Evolutionary conservation across 2,797 vertebrate genomes (phyloP).

Genomic region (Mormyrus proboscirostris): DNA sequence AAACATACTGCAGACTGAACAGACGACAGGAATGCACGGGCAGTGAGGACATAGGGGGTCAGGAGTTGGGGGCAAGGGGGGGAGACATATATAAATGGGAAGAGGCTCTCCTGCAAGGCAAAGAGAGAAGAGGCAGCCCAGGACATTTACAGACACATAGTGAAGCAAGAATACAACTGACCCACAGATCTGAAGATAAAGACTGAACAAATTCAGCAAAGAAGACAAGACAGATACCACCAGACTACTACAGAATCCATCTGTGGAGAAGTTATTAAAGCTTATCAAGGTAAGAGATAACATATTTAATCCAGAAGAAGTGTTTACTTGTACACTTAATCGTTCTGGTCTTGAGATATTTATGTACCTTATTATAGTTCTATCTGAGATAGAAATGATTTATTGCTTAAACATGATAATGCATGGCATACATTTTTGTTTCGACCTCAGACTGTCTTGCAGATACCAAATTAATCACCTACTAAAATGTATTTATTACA

Average conservation of each 20-base stretch:
- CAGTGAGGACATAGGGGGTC: slow-evolving; percentile 33
- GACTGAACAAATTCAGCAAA: not conserved
- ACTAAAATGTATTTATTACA: not conserved
- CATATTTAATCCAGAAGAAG: not conserved
- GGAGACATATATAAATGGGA: slow-evolving; percentile 45
- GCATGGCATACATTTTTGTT: not conserved
- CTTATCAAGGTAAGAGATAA: slow-evolving; percentile 13
- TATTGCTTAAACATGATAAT: not conserved
- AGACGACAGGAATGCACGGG: slow-evolving; percentile 29
- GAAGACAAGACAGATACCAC: not conserved
- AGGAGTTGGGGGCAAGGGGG: slow-evolving; percentile 27
- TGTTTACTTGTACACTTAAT: not conserved
- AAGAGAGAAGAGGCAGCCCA: not conserved
- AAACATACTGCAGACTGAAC: slow-evolving; percentile 28
- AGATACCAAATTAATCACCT: not conserved
- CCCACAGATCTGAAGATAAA: not conserved
- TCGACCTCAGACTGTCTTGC: not conserved
- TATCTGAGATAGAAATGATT: not conserved
- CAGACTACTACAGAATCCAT: not conserved
- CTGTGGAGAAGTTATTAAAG: not conserved
- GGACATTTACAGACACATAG: slow-evolving; percentile 6
- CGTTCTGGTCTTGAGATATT: not conserved
- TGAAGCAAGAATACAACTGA: not conserved
- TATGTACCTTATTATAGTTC: not conserved
- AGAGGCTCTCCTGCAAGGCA: slow-evolving; percentile 21